Evolutionary conservation across 2,888 invertebrate species (phyloP).

Genomic region (Sinohyriopsis cumingii): DNA sequence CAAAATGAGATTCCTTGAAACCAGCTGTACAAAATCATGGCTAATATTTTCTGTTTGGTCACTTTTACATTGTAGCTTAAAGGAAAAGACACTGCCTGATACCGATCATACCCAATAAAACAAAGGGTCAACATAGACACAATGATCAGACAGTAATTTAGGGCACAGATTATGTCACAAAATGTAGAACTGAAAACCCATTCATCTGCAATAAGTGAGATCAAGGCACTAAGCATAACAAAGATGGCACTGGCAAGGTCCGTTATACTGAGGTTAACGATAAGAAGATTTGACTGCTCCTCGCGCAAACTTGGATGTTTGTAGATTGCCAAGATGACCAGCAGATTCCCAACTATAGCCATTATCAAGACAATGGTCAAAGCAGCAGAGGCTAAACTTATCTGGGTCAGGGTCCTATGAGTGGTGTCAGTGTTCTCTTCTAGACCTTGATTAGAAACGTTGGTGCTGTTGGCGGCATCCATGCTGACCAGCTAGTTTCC

Average conservation of each 20-base stretch:
- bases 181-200: slow-evolving; percentile 40
- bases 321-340: slow-evolving; percentile 57
- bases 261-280: slow-evolving; percentile 63
- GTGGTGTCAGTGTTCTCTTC: too few species aligned
- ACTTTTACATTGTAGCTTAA: slow-evolving; percentile 53
- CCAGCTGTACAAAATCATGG: slow-evolving; percentile 60
- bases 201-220: slow-evolving; percentile 44
- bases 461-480: too few species aligned
- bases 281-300: slow-evolving; percentile 60
- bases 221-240: slow-evolving; percentile 60
- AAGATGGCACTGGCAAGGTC: slow-evolving; percentile 55
- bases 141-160: slow-evolving; percentile 70
- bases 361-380: slow-evolving; percentile 47
- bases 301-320: slow-evolving; percentile 39
- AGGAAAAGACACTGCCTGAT: slow-evolving; percentile 62
- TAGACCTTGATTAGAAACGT: too few species aligned
- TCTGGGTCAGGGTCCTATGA: too few species aligned
- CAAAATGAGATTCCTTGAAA: slow-evolving; percentile 63
- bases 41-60: slow-evolving; percentile 33
- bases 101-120: slow-evolving; percentile 68
- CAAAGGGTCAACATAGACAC: slow-evolving; percentile 69
- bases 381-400: slow-evolving; percentile 15
- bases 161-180: slow-evolving; percentile 62
- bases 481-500: too few species aligned
- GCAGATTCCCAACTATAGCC: slow-evolving; percentile 54